These are phyloP conservation scores for Hylaeus anthracinus DNA, from an alignment of 1,140 invertebrate genomes.

Conservation along the genomic window DNA sequence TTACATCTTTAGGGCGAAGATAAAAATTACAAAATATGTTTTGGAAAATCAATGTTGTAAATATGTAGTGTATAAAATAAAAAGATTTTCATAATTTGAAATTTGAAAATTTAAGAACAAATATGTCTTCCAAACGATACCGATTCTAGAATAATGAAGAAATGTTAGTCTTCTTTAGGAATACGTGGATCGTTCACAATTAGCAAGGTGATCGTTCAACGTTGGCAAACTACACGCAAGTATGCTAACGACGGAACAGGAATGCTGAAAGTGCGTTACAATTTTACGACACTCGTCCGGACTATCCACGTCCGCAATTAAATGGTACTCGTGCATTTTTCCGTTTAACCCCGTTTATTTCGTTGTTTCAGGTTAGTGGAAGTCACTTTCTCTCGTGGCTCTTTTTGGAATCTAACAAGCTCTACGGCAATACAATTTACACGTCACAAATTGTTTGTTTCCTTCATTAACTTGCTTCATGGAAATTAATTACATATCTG, in stretches of 20 bases:
- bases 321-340: background rate
- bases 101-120: too few species aligned
- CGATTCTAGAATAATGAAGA: too few species aligned
- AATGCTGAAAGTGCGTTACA: background rate
- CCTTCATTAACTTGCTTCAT: background rate
- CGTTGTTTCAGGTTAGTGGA: background rate
- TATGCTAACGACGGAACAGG: background rate
- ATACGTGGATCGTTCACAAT: background rate
- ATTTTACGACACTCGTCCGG: background rate
- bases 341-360: background rate
- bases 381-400: conserved; percentile 12
- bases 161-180: background rate
- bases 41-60: too few species aligned
- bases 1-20: too few species aligned
- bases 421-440: background rate
- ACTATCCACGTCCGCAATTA: background rate
- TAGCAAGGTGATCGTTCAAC: background rate
- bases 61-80: too few species aligned
- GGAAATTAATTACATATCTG: background rate
- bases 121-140: too few species aligned
- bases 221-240: too few species aligned
- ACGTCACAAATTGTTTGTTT: background rate
- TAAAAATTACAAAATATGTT: too few species aligned
- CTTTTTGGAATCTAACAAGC: background rate
- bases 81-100: too few species aligned